Percentiles rank a stretch among this genome's conserved stretches.
Conservation (phyloP, 2,113 vertebrate genomes). For the Oryzias celebensis region DNA sequence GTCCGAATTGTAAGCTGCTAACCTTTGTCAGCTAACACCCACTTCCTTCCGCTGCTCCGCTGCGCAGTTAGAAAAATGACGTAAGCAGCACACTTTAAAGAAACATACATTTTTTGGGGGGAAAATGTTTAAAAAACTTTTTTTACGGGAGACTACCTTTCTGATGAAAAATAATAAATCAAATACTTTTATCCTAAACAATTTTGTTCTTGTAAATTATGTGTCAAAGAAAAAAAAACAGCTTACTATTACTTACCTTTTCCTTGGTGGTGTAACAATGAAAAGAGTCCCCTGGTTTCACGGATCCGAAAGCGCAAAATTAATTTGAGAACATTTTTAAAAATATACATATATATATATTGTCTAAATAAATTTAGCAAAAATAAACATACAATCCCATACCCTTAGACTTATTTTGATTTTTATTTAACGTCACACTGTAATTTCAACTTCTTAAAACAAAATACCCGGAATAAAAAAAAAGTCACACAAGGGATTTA, state of each 20-base stretch:
- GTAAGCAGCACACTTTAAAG: conserved; percentile 58
- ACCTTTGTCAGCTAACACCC: conserved; percentile 67
- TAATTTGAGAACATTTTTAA: neutral
- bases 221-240: neutral
- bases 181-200: too few species aligned
- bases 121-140: neutral
- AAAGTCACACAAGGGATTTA: conserved; percentile 75
- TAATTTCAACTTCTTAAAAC: neutral
- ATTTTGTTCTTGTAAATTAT: too few species aligned
- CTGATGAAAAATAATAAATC: too few species aligned
- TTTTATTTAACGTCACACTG: neutral
- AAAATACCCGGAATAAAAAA: conserved; percentile 67
- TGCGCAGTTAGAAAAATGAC: conserved; percentile 59
- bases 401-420: neutral
- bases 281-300: conserved; percentile 46
- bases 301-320: conserved; percentile 1
- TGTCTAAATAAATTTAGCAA: neutral
- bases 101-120: conserved; percentile 5
- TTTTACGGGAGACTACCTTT: too few species aligned
- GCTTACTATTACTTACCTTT: conserved; percentile 6
- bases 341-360: neutral
- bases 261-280: conserved; percentile 49
- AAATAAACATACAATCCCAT: rapidly evolving
- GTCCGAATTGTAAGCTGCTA: conserved; percentile 66
- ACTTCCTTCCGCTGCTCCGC: conserved; percentile 64